These are phyloP conservation scores for Garrulus glandarius DNA, from an alignment of 2,797 vertebrate species.

Conservation along the genomic window DNA sequence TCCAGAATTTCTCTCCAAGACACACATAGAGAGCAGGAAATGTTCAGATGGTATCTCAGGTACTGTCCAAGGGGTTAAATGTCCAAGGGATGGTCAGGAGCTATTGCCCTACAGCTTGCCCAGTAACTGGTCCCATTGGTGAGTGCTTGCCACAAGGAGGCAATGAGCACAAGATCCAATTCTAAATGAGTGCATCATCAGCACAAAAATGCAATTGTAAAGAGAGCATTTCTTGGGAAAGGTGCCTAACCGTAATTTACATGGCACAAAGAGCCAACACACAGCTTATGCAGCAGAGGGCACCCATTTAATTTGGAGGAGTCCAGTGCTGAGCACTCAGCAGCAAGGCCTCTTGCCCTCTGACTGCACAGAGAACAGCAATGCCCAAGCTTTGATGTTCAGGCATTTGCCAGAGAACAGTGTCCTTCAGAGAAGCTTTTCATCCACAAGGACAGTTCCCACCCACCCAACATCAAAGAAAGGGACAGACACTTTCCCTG, in stretches of 20 bases:
- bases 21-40: neutral
- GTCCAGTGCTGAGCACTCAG: neutral
- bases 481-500: neutral
- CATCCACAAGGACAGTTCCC: neutral
- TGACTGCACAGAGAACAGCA: neutral
- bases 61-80: neutral
- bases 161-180: neutral
- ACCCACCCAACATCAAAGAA: neutral
- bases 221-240: constrained; percentile 13
- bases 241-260: constrained; percentile 12
- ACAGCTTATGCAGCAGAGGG: neutral
- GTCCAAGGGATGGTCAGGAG: neutral
- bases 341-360: neutral
- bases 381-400: neutral
- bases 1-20: constrained; percentile 53
- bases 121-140: neutral
- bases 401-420: neutral
- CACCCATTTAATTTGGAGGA: constrained; percentile 12
- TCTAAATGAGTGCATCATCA: neutral
- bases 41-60: constrained; percentile 8
- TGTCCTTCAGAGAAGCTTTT: neutral
- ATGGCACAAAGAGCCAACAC: neutral
- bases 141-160: neutral
- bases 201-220: constrained; percentile 33
- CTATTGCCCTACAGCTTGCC: neutral